phyloP scores from a whole-genome alignment of 2,888 invertebrate genomes.

The Pachliopta kotzebuea region DNA sequence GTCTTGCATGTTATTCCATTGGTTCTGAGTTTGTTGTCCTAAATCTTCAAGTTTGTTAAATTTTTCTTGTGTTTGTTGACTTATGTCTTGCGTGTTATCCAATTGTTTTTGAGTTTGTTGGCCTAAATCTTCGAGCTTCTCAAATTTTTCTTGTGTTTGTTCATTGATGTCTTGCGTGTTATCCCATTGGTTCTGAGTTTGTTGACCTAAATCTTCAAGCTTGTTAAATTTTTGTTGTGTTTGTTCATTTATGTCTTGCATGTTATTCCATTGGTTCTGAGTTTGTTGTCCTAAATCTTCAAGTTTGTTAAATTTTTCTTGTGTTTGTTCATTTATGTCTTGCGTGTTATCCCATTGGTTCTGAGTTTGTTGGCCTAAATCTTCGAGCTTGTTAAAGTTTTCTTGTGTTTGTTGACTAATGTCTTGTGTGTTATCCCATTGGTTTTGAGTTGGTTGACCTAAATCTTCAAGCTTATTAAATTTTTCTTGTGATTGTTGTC shows the following conservation, averaged over 20 bases:
- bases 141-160: slow-evolving; percentile 1
- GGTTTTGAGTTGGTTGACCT: slow-evolving; percentile 41
- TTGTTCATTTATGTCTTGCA: slow-evolving; percentile 40
- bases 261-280: slow-evolving; percentile 34
- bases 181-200: slow-evolving; percentile 35
- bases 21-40: neutral
- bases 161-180: neutral
- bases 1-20: neutral
- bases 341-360: slow-evolving; percentile 31
- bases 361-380: slow-evolving; percentile 36
- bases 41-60: slow-evolving; percentile 3
- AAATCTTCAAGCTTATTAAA: slow-evolving; percentile 41
- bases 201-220: slow-evolving; percentile 43
- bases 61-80: slow-evolving; percentile 3
- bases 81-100: neutral
- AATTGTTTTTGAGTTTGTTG: neutral
- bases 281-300: slow-evolving; percentile 32
- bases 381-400: slow-evolving; percentile 28
- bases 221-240: slow-evolving; percentile 37
- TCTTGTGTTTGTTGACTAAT: slow-evolving; percentile 40
- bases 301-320: slow-evolving; percentile 31
- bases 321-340: slow-evolving; percentile 37
- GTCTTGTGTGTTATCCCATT: slow-evolving; percentile 36
- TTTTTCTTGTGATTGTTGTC: slow-evolving; percentile 41
- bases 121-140: slow-evolving; percentile 26